Base-by-base conservation (phyloP, 1,140 invertebrate species). In the Papilio aristodemus region DNA sequence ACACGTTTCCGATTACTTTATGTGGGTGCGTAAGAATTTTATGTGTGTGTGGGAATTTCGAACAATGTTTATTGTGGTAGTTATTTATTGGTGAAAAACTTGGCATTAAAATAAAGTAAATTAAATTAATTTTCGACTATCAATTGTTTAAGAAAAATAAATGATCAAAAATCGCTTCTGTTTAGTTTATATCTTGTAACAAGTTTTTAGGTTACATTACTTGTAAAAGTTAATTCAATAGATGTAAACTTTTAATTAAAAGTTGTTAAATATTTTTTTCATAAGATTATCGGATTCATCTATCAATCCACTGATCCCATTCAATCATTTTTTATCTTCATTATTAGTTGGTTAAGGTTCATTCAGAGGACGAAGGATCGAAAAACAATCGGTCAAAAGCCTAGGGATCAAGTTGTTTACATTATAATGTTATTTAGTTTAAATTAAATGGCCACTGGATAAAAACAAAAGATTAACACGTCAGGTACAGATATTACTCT, bases 301-400 rank as follows among this genome's bases (percentile, higher is more conserved):
- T 6, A 32, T 32, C 27, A 3, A 32, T 32, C 27, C 27, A 3
- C 6, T 32, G 2, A 32, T 32, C 27, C 19, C 13, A 13, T 10
- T 22, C 0, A 22, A 50, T 22, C 11, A 8, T 3, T 17, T 22
- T 9, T 9, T 50, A n/a, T n/a, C n/a, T 50, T 50, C 22, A 25
- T 3, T 50, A 46, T 17, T 19, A 9, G n/a, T 17, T 17, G 2
- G 19, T 2, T 1, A 17, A 50, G 43, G 43, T 19, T 19, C 7
- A 50, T 50, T 50, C 17, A 50, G 19, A 50, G 43, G 14, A 11
- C 43, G 8, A 50, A 50, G 10, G 43, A 22, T 7, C 43, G 19
- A 19, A 50, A 50, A 50, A 50, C 9, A 50, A 22, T 50, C 43
- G 19, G 8, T 22, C 43, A 50, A 50, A 50, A 19, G 43, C 43